Conservation (phyloP, 1,140 invertebrate species). For the Epicauta chinensis region DNA sequence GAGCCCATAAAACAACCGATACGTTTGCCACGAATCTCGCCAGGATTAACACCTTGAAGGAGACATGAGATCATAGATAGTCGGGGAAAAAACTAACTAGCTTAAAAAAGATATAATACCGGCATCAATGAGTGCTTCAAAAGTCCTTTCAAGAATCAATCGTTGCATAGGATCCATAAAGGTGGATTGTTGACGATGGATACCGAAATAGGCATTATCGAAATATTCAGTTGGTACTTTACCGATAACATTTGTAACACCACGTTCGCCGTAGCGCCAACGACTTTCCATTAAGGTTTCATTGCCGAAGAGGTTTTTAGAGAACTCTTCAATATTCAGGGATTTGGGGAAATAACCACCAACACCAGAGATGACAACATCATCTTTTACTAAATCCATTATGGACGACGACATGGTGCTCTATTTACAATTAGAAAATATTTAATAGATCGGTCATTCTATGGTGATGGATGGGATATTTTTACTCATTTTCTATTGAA, state of each 20-base stretch:
- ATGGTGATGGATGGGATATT: no score
- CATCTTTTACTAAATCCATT: conserved; percentile 30
- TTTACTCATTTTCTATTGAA: no score
- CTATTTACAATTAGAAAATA: no score
- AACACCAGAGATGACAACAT: conserved; percentile 42
- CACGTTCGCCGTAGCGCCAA: conserved; percentile 35
- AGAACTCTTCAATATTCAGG: conserved; percentile 36
- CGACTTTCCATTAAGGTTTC: conserved; percentile 30
- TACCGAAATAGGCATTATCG: conserved; percentile 45
- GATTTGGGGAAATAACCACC: conserved; percentile 41
- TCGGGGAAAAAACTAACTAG: no score
- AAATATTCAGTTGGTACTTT: conserved; percentile 33
- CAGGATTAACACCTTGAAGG: conserved; percentile 63
- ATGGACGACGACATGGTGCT: no score
- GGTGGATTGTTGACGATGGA: conserved; percentile 41
- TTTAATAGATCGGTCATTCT: no score
- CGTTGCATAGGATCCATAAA: conserved; percentile 46
- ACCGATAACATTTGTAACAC: conserved; percentile 34
- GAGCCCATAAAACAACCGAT: conserved; percentile 65
- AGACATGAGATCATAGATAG: no score
- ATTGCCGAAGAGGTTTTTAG: conserved; percentile 35
- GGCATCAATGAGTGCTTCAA: conserved; percentile 45
- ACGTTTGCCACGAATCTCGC: conserved; percentile 52
- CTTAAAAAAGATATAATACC: no score
- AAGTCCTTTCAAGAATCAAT: conserved; percentile 42